Base-by-base conservation (phyloP, 2,888 invertebrate genomes). In the Oligia latruncula region DNA sequence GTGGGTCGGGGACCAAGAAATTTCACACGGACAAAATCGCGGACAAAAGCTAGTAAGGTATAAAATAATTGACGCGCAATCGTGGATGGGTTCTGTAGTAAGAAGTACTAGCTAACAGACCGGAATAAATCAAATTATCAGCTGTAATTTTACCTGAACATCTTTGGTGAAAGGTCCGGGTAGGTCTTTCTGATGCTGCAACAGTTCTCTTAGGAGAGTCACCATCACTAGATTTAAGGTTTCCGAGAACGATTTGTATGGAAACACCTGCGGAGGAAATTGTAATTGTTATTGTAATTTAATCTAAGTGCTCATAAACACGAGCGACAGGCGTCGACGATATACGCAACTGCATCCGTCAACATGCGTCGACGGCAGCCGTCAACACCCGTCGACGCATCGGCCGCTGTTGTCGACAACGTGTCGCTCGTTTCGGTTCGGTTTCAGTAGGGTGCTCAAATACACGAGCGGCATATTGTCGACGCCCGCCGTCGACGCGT, bases 241-340 rank as follows among this genome's bases (percentile, higher is more conserved):
- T 95, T 99, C 99, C 81, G 99, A 99, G 93, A 99, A 99, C 0
- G 99, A 98, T 92, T 98, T 98, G 95, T 99, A 99, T 0, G 99
- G 99, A 93, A 99, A 99, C 72, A 98, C 98, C 95, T 98, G 97
- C 71, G 92, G 92, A 83, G 40, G 20, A 65, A 65, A 40, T 40
- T 65, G 40, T 65, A 40, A 40, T 40, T 65, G 11, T 65, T 35
- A 64, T 8, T 17, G 2, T 58, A 58, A 23, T 58, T 58, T 29
- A 60, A n/a, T 60, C 13, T n/a, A 29, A 62, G 15, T 49, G 4
- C 4, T 49, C 49, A 13, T 49, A 49, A 49, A 49, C 4, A 49
- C 49, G 49, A 49, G 13, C 13, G 49, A 49, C 49, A 13, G 2
- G 9, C 49, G 2, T 49, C 49, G 4, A 49, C 13, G 4, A 49